A percentile compares a stretch with the other conserved stretches of the same genome.
Conservation (phyloP, 1,140 invertebrate genomes). For the Asobara japonica region DNA sequence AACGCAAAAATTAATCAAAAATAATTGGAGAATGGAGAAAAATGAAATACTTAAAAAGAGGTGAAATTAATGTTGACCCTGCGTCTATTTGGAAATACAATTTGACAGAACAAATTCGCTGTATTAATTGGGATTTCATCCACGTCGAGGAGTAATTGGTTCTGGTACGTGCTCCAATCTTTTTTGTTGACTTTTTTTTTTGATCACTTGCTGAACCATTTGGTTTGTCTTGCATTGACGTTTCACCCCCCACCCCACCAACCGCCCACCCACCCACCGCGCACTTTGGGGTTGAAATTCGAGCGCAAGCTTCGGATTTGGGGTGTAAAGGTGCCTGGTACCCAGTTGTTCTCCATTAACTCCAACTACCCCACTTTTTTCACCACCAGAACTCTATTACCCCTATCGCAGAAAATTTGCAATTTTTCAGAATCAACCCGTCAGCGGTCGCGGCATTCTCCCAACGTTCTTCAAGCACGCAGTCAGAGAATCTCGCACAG, state of each 20-base stretch:
- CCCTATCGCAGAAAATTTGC: neutral
- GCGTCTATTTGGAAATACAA: neutral
- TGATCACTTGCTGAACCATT: neutral
- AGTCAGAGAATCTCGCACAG: too few species aligned
- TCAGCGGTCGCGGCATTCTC: too few species aligned
- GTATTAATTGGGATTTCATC: slow-evolving; percentile 8
- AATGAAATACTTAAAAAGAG: neutral
- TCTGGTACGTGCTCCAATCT: slow-evolving; percentile 15
- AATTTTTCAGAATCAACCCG: too few species aligned
- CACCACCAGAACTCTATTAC: slow-evolving; percentile 1
- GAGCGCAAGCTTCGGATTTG: neutral
- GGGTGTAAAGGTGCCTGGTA: slow-evolving; percentile 8
- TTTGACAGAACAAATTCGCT: neutral
- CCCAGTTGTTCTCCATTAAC: slow-evolving; percentile 15
- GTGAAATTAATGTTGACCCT: neutral
- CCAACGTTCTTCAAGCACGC: too few species aligned
- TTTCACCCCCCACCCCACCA: neutral
- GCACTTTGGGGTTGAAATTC: neutral
- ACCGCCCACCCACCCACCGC: too few species aligned
- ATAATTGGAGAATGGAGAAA: neutral
- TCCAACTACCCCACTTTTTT: neutral
- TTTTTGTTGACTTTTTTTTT: neutral
- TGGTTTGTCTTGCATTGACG: slow-evolving; percentile 8
- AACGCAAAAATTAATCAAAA: neutral
- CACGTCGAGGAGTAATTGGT: neutral